Base-by-base conservation (phyloP, 2,797 vertebrate genomes). In the Cryptoprocta ferox region DNA sequence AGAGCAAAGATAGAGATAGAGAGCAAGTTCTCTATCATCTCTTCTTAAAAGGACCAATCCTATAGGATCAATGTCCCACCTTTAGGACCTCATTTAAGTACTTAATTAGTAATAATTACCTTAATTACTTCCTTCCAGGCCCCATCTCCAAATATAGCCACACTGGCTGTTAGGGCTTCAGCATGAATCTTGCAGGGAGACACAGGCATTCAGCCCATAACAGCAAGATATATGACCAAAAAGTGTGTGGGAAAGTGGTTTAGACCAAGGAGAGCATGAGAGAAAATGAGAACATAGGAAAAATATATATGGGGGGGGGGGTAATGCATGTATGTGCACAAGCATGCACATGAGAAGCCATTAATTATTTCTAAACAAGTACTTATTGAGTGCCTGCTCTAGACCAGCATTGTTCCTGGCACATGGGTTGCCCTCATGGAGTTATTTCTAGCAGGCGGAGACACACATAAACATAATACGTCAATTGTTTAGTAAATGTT, bases 321-420 rank as follows among this genome's bases (percentile, higher is more conserved):
- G 16, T 28, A 3, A 30, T 10, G 16, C 3, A 4, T 7, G 10
- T 30, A 3, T 7, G 11, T 71, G 7, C 28, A 32, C 37, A 28
- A 16, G 3, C 65, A n/a, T n/a, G 14, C 15, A n/a, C 65, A n/a
- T 66, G 19, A 71, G 26, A 56, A 37, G 59, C 10, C 35, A 61
- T 70, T 45, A 13, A 59, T 61, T 80, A 83, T 87, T 89, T 95
- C 88, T 68, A 37, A 81, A 65, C 50, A 93, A 81, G 65, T 76
- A 61, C 11, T 84, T 76, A 39, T 18, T 68, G 59, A 87, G 61
- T 42, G 59, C 45, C 78, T 26, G 3, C 89, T 65, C 28, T 76
- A 16, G 14, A 10, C 37, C 75, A 68, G 28, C 68, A 73, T 19
- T 75, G 26, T 95, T 75, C 30, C 35, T 37, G 39, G 32, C 61